Percentiles rank a stretch among this genome's conserved stretches.
Conservation (phyloP, 35 echinoderm and acorn worm species). For the Eucidaris tribuloides region DNA sequence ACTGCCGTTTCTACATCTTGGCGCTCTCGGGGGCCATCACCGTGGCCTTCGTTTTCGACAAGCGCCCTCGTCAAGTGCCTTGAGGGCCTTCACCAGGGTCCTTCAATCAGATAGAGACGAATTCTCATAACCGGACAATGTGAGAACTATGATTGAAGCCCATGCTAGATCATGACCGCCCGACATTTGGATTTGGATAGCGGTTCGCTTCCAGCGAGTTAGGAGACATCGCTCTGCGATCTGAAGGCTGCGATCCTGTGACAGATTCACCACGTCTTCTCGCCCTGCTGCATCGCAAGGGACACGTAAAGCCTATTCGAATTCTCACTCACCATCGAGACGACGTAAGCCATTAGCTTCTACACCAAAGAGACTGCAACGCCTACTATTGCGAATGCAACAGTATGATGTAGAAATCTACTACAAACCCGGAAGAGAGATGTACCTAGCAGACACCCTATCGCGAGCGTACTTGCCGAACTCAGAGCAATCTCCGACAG, state of each 20-base stretch:
- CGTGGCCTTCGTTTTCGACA: background rate
- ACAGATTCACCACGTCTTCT: no score
- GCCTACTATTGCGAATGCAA: slow-evolving; percentile 37
- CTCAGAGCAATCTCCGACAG: slow-evolving; percentile 19
- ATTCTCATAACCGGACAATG: slow-evolving; percentile 4
- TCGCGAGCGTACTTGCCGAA: slow-evolving; percentile 40
- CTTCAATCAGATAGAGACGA: background rate
- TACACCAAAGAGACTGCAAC: slow-evolving; percentile 15
- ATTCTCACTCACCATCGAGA: no score
- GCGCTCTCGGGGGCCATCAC: background rate
- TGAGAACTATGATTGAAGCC: background rate
- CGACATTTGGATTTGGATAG: no score
- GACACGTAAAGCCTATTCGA: no score
- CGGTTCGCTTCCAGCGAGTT: no score
- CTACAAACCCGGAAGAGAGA: slow-evolving; percentile 54
- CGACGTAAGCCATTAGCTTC: background rate
- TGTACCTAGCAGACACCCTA: slow-evolving; percentile 59
- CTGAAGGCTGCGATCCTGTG: no score
- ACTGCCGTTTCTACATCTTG: background rate
- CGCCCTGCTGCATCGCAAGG: no score
- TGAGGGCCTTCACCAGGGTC: background rate
- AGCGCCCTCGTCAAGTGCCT: background rate
- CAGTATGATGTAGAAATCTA: slow-evolving; percentile 63
- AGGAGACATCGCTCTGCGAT: no score
- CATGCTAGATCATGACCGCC: background rate